A percentile compares a stretch with the other conserved stretches of the same genome.
Evolutionary conservation across 2,113 vertebrate genomes (phyloP).

Genomic region (Sturnus vulgaris): DNA sequence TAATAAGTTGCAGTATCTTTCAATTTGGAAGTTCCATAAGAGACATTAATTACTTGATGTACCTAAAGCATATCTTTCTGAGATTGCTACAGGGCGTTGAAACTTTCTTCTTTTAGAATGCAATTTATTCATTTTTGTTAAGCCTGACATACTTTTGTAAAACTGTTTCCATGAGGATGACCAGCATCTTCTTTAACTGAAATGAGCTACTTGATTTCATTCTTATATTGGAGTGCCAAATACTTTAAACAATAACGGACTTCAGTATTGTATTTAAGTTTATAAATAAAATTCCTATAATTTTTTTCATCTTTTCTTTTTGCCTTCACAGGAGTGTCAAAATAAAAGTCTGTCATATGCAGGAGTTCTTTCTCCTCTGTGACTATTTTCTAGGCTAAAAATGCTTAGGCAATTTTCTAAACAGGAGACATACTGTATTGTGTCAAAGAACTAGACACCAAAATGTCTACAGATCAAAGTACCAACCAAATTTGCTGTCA

Average conservation of each 20-base stretch:
- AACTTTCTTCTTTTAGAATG: not conserved
- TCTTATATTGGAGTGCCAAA: not conserved
- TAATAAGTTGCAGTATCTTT: not conserved
- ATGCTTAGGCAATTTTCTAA: not conserved
- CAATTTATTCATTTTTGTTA: not conserved
- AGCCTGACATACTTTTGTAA: not conserved
- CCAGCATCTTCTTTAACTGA: not conserved
- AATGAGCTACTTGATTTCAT: not conserved
- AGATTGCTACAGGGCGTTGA: not conserved
- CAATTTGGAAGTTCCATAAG: not conserved
- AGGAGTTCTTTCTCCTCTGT: not conserved
- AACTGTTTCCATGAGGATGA: not conserved
- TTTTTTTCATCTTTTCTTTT: not conserved
- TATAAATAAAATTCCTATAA: not conserved
- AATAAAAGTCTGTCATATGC: not conserved
- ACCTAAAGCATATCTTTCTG: not conserved
- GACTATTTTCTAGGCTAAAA: not conserved
- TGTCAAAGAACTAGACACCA: not conserved
- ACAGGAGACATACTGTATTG: not conserved
- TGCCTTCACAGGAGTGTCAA: not conserved
- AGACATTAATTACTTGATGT: not conserved
- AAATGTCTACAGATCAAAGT: not conserved
- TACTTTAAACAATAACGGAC: not conserved
- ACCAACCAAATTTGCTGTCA: not conserved
- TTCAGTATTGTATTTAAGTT: not conserved